These are phyloP conservation scores for Arizona elegans DNA, from an alignment of 2,113 vertebrate species.

Conservation along the genomic window DNA sequence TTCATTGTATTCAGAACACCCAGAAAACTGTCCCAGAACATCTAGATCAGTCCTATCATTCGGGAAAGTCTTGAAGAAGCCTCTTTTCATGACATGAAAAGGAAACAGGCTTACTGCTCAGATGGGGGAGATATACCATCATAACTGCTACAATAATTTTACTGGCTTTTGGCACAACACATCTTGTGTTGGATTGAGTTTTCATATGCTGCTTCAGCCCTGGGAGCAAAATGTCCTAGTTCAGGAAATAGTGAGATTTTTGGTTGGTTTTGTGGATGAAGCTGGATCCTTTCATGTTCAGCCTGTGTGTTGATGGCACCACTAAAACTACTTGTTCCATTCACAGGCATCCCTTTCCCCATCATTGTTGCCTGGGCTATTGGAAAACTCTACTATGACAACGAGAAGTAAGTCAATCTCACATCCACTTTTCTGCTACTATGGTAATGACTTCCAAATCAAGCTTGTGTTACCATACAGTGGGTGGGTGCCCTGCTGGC, in stretches of 20 bases:
- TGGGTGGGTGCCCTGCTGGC: not conserved
- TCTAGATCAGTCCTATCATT: not conserved
- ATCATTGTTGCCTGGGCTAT: constrained; percentile 92
- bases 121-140: not conserved
- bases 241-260: not conserved
- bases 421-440: not conserved
- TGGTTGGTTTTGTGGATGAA: not conserved
- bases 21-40: not conserved
- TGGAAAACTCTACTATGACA: constrained; percentile 92
- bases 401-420: constrained; percentile 90
- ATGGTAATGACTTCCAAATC: constrained; percentile 1
- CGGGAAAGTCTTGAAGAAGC: not conserved
- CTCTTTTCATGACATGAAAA: not conserved
- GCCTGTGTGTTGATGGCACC: not conserved
- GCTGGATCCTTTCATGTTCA: not conserved
- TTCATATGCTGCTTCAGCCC: not conserved
- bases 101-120: not conserved
- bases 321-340: constrained; percentile 26
- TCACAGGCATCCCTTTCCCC: constrained; percentile 87
- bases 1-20: not conserved
- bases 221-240: not conserved
- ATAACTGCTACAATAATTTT: not conserved
- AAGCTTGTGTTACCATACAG: not conserved
- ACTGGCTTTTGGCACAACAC: not conserved
- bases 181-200: not conserved